phyloP scores from a whole-genome alignment of 2,888 invertebrate species.

The Nebria salina region DNA sequence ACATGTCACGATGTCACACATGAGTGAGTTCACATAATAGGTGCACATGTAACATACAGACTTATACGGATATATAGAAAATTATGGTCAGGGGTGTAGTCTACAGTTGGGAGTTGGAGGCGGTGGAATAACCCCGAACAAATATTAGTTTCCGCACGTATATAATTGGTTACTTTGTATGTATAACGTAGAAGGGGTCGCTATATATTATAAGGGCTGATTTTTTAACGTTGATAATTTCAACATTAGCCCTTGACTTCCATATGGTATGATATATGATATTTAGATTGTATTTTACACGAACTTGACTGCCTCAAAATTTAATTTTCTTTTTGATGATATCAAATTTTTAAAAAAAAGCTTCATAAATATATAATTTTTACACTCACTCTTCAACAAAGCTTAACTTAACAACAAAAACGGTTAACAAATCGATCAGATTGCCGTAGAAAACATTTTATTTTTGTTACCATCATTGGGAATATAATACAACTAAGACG shows the following conservation, averaged over 20 bases:
- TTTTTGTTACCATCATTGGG: too few species aligned
- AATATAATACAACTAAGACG: too few species aligned
- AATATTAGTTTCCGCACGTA: conserved; percentile 24
- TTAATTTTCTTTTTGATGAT: too few species aligned
- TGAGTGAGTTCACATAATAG: conserved; percentile 23
- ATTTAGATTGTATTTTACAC: neutral
- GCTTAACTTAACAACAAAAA: too few species aligned
- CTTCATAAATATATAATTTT: too few species aligned
- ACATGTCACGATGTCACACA: conserved; percentile 27
- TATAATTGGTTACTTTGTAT: conserved; percentile 24
- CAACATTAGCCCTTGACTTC: neutral
- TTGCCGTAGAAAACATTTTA: too few species aligned
- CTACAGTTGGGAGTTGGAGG: neutral
- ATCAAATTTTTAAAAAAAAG: too few species aligned
- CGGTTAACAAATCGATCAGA: too few species aligned
- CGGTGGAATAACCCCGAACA: neutral
- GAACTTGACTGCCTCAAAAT: neutral
- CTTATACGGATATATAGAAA: conserved; percentile 3
- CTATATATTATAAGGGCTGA: conserved; percentile 6
- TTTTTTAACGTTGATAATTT: conserved; percentile 10
- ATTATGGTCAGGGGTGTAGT: neutral
- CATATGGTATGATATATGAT: neutral
- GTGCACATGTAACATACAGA: conserved; percentile 5
- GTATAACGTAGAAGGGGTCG: conserved; percentile 14
- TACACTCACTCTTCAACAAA: too few species aligned